These are phyloP conservation scores for Chrysolina haemoptera DNA, from an alignment of 2,888 invertebrate species.

Conservation along the genomic window DNA sequence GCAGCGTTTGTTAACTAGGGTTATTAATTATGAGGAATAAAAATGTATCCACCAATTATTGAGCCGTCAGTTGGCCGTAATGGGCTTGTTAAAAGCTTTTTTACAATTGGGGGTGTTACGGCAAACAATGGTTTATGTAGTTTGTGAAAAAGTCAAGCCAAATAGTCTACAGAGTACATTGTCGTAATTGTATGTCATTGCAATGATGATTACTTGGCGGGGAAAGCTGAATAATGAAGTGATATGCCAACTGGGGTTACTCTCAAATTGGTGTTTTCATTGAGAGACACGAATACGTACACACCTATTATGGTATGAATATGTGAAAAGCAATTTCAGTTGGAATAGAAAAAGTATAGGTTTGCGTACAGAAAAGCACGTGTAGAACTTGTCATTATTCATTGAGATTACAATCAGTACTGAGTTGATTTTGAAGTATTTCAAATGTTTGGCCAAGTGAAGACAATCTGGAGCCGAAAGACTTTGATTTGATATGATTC, in stretches of 20 bases:
- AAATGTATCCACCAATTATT: constrained; percentile 58
- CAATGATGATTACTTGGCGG: constrained; percentile 44
- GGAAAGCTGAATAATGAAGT: constrained; percentile 41
- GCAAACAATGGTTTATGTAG: constrained; percentile 56
- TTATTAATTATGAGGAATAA: constrained; percentile 58
- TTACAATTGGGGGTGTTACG: constrained; percentile 60
- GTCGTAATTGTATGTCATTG: constrained; percentile 48
- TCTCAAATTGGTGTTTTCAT: constrained; percentile 37
- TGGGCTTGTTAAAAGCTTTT: constrained; percentile 61
- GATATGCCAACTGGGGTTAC: constrained; percentile 43
- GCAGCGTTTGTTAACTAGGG: constrained; percentile 56
- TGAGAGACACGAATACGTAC: constrained; percentile 26
- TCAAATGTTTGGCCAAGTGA: too few relatives aligned
- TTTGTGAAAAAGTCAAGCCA: constrained; percentile 52
- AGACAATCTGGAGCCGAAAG: too few relatives aligned
- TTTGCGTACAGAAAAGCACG: constrained; percentile 5
- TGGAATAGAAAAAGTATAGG: constrained; percentile 3
- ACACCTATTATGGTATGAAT: constrained; percentile 15
- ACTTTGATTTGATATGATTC: too few relatives aligned
- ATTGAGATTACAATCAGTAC: not conserved
- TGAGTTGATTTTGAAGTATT: too few relatives aligned
- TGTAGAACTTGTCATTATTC: not conserved
- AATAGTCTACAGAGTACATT: constrained; percentile 49
- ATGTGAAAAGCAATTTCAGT: constrained; percentile 1
- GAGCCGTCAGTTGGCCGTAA: constrained; percentile 59